Conservation (phyloP, 2,113 vertebrate genomes). For the Lampris incognitus region DNA sequence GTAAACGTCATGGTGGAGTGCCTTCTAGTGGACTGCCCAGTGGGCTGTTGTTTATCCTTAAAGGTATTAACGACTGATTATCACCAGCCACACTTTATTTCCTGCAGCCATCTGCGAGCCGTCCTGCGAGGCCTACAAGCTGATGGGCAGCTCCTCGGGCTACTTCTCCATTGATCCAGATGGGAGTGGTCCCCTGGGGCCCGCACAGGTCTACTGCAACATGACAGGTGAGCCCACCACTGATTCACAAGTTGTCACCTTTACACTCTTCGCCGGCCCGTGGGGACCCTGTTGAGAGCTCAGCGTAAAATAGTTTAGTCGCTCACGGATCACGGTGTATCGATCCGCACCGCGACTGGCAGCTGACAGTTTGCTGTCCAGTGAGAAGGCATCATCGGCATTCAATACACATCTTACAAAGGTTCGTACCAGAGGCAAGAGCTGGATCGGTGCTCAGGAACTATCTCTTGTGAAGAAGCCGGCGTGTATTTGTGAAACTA, state of each 20-base stretch:
- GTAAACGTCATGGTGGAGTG: background rate
- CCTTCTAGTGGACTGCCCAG: background rate
- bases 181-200: slow-evolving; percentile 91
- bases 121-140: slow-evolving; percentile 94
- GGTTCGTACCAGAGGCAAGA: background rate
- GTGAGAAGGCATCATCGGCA: slow-evolving; percentile 44
- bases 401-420: slow-evolving; percentile 7
- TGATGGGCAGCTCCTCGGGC: slow-evolving; percentile 89
- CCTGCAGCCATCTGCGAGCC: slow-evolving; percentile 90
- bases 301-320: slow-evolving; percentile 38
- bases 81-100: slow-evolving; percentile 21
- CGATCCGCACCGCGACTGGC: slow-evolving; percentile 22
- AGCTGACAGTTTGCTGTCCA: slow-evolving; percentile 34
- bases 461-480: background rate
- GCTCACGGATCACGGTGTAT: slow-evolving; percentile 44
- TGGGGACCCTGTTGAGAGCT: slow-evolving; percentile 22
- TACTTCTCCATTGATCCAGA: slow-evolving; percentile 94
- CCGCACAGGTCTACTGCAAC: slow-evolving; percentile 92
- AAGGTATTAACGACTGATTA: slow-evolving; percentile 4
- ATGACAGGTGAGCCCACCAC: slow-evolving; percentile 88
- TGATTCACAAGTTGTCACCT: slow-evolving; percentile 43
- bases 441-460: background rate
- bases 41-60: background rate
- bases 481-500: background rate
- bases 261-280: slow-evolving; percentile 26